Percentiles rank a stretch among this genome's conserved stretches.
Evolutionary conservation across 2,113 vertebrate species (phyloP).

Genomic region (Varanus komodoensis): DNA sequence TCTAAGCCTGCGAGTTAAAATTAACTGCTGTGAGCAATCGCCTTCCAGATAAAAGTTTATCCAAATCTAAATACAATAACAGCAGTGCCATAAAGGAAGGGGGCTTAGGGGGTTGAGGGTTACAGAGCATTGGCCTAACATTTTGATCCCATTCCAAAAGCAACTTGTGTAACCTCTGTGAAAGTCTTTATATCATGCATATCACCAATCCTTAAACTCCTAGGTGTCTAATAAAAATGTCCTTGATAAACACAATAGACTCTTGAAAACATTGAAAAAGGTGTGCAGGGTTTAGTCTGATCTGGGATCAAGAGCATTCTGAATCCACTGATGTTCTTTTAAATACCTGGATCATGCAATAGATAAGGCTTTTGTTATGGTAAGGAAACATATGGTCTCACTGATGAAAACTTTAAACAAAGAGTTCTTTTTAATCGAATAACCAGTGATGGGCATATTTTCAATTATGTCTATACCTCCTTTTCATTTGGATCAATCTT

Average conservation of each 20-base stretch:
- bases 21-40: conserved; percentile 81
- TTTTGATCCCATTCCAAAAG: conserved; percentile 90
- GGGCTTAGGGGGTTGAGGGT: conserved; percentile 1
- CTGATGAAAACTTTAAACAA: conserved; percentile 50
- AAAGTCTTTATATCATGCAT: conserved; percentile 77
- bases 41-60: conserved; percentile 87
- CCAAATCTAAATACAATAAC: conserved; percentile 89
- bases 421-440: conserved; percentile 30
- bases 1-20: conserved; percentile 79
- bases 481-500: conserved; percentile 52
- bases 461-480: neutral
- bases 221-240: conserved; percentile 79
- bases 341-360: conserved; percentile 48
- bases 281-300: conserved; percentile 50
- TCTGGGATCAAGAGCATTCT: conserved; percentile 62
- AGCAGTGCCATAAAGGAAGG: conserved; percentile 75
- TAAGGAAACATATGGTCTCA: conserved; percentile 27
- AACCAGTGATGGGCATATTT: conserved; percentile 34
- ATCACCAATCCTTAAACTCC: conserved; percentile 74
- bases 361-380: conserved; percentile 54
- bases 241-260: conserved; percentile 73
- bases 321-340: conserved; percentile 28
- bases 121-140: conserved; percentile 74
- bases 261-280: conserved; percentile 62
- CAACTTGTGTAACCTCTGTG: conserved; percentile 81